Conservation (phyloP, 2,113 vertebrate genomes). For the Ictidomys tridecemlineatus region DNA sequence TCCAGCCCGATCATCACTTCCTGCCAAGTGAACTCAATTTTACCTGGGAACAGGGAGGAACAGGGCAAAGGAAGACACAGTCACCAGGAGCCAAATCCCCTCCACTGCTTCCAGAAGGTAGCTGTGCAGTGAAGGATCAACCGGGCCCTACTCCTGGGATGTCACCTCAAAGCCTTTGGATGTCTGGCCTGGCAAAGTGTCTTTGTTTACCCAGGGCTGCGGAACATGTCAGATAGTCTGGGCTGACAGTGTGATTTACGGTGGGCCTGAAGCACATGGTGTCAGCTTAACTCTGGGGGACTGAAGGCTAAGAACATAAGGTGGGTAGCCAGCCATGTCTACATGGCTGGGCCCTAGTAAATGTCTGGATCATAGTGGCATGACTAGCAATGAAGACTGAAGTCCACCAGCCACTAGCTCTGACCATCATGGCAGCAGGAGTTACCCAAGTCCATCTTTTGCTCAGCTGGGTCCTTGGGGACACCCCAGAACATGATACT, state of each 20-base stretch:
- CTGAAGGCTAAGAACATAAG: not conserved
- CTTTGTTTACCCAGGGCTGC: not conserved
- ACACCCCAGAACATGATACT: conserved; percentile 99
- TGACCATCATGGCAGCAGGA: not conserved
- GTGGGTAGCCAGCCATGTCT: not conserved
- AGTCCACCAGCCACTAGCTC: not conserved
- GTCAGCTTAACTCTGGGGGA: not conserved
- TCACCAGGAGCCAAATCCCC: not conserved
- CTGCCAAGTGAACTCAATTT: conserved; percentile 97
- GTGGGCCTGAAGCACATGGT: not conserved
- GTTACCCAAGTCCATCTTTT: conserved; percentile 98
- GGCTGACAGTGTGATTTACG: not conserved
- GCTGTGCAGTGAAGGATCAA: not conserved
- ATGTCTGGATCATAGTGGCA: not conserved
- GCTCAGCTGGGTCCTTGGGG: conserved; percentile 95
- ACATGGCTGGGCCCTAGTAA: not conserved
- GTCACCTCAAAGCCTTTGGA: not conserved
- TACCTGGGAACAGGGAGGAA: conserved; percentile 87
- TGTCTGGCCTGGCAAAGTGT: not conserved
- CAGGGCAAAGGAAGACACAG: not conserved
- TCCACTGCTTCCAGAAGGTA: not conserved
- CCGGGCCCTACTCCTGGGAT: not conserved
- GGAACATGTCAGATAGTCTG: not conserved
- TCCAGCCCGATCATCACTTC: conserved; percentile 97
- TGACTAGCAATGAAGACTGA: not conserved